Evolutionary conservation across 2,888 invertebrate genomes (phyloP), one percentile per base, ranked within the genome.

Genomic region (Trachelus tabidus): DNA sequence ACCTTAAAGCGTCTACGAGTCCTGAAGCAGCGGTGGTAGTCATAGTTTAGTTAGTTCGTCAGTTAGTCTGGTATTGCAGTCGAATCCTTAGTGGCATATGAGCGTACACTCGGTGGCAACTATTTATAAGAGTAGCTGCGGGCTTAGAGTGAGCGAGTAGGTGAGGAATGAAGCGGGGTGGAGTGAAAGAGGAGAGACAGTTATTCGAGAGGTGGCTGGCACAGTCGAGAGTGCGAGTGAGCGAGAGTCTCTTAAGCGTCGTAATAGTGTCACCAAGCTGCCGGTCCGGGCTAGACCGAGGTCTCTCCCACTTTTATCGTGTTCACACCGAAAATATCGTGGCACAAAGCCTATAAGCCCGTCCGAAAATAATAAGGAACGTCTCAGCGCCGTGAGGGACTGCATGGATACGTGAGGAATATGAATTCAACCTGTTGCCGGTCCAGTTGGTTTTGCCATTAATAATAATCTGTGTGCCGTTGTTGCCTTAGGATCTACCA

Each of bases 241-340:
- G 71, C 71, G 71, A 31, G 71, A 33, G 33, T 71, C 31, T 71
- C 31, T 31, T 33, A 71, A 71, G 71, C 71, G 31, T 71, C 71
- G 71, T 34, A 71, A 71, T 71, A 71, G 71, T 71, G 71, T 71
- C 71, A 71, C 71, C 71, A 71, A 71, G 71, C 71, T 33, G 71
- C 71, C 71, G 56, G 71, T 71, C 71, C 71, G 71, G 71, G 71
- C 71, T 71, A 71, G 71, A 71, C 71, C 71, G 71, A 71, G 71
- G 71, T 71, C 33, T 34, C 71, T 71, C 71, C 71, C 71, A 71
- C 71, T 71, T 34, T 56, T 31, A 15, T 31, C 71, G 71, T 34
- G 71, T 34, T 71, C 34, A 12, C 71, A 34, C 71, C 33, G 31
- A 71, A 71, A 71, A 71, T 71, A 71, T 71, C 71, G 71, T 34